phyloP scores from a whole-genome alignment of 2,888 invertebrate genomes.

The Cheilosia soror region DNA sequence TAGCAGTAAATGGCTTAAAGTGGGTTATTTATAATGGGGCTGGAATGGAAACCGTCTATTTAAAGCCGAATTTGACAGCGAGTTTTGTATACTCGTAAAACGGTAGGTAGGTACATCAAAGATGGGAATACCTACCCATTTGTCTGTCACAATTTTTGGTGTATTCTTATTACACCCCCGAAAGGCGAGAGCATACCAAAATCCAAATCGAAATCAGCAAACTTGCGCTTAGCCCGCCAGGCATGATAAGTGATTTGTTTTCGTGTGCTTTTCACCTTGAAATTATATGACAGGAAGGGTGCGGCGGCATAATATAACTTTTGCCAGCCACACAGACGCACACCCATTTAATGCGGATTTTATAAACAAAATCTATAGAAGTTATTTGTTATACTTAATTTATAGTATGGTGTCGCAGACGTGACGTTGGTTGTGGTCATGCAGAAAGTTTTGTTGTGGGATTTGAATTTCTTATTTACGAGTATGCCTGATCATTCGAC shows the following conservation, averaged over 20 bases:
- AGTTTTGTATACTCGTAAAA: neutral
- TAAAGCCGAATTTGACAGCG: neutral
- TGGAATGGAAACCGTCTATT: neutral
- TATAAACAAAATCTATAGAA: constrained; percentile 59
- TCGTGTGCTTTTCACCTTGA: constrained; percentile 64
- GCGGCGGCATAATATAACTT: constrained; percentile 60
- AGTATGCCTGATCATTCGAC: neutral
- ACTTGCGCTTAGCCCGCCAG: neutral
- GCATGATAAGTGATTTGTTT: constrained; percentile 26
- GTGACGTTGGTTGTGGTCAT: constrained; percentile 25
- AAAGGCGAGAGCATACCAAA: neutral
- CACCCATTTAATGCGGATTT: constrained; percentile 63
- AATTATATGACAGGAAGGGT: constrained; percentile 68
- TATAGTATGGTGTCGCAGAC: constrained; percentile 29
- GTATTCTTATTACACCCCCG: neutral
- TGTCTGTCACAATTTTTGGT: neutral
- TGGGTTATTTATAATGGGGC: neutral
- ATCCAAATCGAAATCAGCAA: constrained; percentile 15
- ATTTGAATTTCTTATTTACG: constrained; percentile 14
- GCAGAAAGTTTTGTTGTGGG: constrained; percentile 31
- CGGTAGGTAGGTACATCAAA: no score
- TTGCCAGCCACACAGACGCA: constrained; percentile 29
- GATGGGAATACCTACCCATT: neutral
- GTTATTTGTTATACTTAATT: constrained; percentile 53
- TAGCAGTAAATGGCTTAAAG: neutral